A percentile compares a stretch with the other conserved stretches of the same genome.
These are phyloP conservation scores for Drosophila pectinifera DNA, from an alignment of 1,140 invertebrate genomes.

Conservation along the genomic window DNA sequence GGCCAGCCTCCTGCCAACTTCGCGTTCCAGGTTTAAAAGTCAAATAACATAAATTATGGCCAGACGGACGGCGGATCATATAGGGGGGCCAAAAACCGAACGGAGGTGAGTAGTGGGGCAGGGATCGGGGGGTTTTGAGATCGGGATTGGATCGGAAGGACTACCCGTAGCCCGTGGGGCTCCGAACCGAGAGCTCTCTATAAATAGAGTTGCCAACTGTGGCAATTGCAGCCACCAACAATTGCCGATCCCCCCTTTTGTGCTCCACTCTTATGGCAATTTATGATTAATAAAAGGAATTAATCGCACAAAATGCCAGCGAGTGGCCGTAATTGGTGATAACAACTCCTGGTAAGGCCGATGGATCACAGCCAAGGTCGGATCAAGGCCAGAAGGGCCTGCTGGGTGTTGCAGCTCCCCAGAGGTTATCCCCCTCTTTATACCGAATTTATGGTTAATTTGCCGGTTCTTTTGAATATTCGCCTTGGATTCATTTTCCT, in stretches of 20 bases:
- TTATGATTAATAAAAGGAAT: slow-evolving; percentile 75
- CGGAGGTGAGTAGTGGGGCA: slow-evolving; percentile 13
- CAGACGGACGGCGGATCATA: slow-evolving; percentile 53
- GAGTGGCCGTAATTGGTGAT: slow-evolving; percentile 34
- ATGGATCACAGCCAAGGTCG: slow-evolving; percentile 31
- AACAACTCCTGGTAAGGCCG: slow-evolving; percentile 6
- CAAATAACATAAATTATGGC: slow-evolving; percentile 80
- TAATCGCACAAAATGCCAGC: slow-evolving; percentile 38
- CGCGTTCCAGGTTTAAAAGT: slow-evolving; percentile 57
- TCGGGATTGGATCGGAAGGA: slow-evolving; percentile 4
- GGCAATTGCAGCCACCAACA: slow-evolving; percentile 51
- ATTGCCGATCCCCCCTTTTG: slow-evolving; percentile 32
- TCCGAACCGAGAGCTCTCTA: slow-evolving; percentile 43
- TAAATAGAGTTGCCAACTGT: slow-evolving; percentile 57
- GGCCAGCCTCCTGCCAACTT: slow-evolving; percentile 29
- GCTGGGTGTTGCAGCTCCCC: neutral
- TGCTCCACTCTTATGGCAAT: slow-evolving; percentile 53
- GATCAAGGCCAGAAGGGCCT: neutral
- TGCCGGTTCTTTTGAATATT: neutral
- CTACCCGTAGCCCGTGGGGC: slow-evolving; percentile 20
- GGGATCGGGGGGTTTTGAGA: slow-evolving; percentile 4
- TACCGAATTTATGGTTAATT: neutral
- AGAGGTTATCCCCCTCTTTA: neutral
- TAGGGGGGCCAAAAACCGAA: slow-evolving; percentile 4
- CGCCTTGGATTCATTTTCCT: neutral